Conservation (phyloP, 2,113 vertebrate species). For the Eptesicus fuscus region DNA sequence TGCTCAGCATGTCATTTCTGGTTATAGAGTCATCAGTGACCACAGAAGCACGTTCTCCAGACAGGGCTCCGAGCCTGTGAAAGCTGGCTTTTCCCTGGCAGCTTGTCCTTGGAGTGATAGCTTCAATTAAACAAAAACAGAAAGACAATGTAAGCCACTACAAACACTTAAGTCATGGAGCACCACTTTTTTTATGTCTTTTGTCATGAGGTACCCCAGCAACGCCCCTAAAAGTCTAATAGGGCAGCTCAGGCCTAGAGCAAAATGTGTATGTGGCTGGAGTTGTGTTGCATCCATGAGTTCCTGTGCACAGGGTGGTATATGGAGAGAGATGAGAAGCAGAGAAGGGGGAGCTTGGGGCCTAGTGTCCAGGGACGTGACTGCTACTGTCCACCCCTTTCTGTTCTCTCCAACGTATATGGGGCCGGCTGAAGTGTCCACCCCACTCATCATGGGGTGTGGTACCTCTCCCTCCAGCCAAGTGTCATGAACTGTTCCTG, state of each 20-base stretch:
- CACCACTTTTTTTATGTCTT: constrained; percentile 12
- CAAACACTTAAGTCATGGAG: not conserved
- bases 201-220: not conserved
- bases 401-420: not conserved
- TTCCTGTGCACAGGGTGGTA: not conserved
- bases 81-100: constrained; percentile 10
- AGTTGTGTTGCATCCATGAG: not conserved
- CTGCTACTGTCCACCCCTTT: not conserved
- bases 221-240: not conserved
- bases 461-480: not conserved
- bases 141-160: not conserved
- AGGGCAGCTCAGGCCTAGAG: not conserved
- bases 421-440: not conserved
- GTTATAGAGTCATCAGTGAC: constrained; percentile 62
- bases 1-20: constrained; percentile 59
- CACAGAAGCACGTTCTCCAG: constrained; percentile 60
- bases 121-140: constrained; percentile 39
- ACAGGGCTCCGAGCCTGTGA: not conserved
- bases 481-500: not conserved
- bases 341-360: not conserved
- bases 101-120: not conserved
- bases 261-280: not conserved
- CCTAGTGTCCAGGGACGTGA: not conserved
- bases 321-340: not conserved
- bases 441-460: not conserved